Evolutionary conservation across 1,140 invertebrate species (phyloP).

Genomic region (Apis dorsata): DNA sequence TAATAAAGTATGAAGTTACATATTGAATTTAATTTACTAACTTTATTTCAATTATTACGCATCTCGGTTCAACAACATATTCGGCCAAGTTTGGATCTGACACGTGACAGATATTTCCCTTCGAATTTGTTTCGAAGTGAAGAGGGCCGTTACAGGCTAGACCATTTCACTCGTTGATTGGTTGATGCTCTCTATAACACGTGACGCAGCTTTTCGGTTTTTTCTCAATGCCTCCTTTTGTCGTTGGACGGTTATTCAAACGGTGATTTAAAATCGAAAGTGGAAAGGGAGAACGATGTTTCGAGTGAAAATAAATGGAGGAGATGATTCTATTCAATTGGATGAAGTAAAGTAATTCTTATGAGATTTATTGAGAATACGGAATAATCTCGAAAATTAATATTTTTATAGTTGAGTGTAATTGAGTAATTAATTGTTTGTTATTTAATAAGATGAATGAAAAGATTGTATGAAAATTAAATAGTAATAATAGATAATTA

Average conservation of each 20-base stretch:
- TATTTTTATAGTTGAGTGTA: too few relatives aligned
- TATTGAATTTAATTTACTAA: too few relatives aligned
- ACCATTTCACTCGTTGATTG: neutral
- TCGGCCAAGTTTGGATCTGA: neutral
- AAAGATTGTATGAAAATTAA: too few relatives aligned
- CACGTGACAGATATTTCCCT: constrained; percentile 20
- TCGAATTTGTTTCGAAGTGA: neutral
- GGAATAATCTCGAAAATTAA: too few relatives aligned
- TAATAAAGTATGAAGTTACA: too few relatives aligned
- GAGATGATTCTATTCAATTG: neutral
- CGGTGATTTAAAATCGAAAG: neutral
- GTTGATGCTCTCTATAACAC: neutral
- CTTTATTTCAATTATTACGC: too few relatives aligned
- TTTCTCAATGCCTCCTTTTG: neutral
- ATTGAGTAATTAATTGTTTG: too few relatives aligned
- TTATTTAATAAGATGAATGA: too few relatives aligned
- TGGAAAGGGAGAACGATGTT: neutral
- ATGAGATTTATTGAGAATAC: too few relatives aligned
- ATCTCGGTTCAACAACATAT: neutral
- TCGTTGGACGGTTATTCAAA: neutral
- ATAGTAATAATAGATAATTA: too few relatives aligned
- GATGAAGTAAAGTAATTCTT: neutral
- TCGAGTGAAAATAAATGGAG: neutral
- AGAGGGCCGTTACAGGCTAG: neutral
- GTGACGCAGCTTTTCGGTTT: neutral